A percentile compares a stretch with the other conserved stretches of the same genome.
Conservation (phyloP, 2,797 vertebrate species). For the Australoheros facetus region DNA sequence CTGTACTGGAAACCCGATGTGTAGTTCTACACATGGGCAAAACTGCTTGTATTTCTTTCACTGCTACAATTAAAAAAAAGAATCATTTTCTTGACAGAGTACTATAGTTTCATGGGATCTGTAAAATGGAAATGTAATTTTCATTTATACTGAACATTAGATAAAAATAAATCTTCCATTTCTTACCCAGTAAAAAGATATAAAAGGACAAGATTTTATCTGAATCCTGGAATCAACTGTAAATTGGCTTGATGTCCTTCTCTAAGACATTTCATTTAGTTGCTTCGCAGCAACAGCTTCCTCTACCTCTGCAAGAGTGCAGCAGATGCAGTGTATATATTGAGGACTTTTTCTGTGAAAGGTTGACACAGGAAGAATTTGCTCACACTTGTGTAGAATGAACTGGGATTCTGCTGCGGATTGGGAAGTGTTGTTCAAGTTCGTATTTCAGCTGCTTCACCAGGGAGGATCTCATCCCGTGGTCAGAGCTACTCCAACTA, state of each 20-base stretch:
- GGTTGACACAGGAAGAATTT: background rate
- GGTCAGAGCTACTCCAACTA: background rate
- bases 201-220: background rate
- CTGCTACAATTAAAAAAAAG: background rate
- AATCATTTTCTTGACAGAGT: background rate
- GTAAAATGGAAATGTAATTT: background rate
- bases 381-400: background rate
- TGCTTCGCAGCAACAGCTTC: background rate
- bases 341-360: background rate
- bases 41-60: background rate
- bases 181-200: background rate
- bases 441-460: background rate
- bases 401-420: background rate
- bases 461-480: background rate
- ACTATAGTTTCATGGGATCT: background rate
- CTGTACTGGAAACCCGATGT: background rate
- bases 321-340: background rate
- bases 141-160: background rate
- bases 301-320: rapidly evolving
- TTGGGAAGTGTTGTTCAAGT: background rate
- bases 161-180: background rate
- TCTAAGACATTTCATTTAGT: background rate
- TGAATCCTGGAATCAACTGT: background rate
- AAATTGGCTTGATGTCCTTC: background rate
- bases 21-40: background rate